Evolutionary conservation across 1,140 invertebrate genomes (phyloP).

Genomic region (Drosophila auraria): DNA sequence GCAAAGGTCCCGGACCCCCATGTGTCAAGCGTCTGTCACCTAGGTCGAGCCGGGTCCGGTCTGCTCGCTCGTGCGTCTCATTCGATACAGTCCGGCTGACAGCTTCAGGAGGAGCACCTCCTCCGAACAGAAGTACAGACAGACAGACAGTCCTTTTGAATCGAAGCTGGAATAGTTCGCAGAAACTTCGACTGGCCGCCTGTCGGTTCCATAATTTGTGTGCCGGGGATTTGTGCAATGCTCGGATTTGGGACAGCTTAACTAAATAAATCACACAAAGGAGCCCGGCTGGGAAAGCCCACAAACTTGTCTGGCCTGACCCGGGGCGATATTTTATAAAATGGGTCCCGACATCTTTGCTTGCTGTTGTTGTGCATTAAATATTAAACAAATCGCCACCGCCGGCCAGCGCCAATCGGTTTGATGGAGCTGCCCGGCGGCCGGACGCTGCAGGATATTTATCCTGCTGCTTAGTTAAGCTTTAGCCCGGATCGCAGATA

Average conservation of each 20-base stretch:
- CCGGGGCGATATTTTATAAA: conserved; percentile 57
- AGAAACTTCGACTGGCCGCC: conserved; percentile 15
- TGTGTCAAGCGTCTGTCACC: conserved; percentile 74
- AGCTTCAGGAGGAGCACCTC: conserved; percentile 7
- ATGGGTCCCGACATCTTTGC: conserved; percentile 3
- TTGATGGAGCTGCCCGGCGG: conserved; percentile 59
- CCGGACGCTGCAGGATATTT: conserved; percentile 54
- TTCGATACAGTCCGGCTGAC: conserved; percentile 48
- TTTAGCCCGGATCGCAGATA: conserved; percentile 75
- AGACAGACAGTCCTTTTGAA: conserved; percentile 37
- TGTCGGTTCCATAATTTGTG: conserved; percentile 70
- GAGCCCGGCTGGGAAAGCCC: conserved; percentile 33
- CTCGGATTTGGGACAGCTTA: conserved; percentile 74
- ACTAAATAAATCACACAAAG: conserved; percentile 78
- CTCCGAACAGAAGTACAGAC: background rate
- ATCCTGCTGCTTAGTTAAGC: conserved; percentile 79
- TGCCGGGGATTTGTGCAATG: conserved; percentile 67
- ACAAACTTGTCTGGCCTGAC: conserved; percentile 49
- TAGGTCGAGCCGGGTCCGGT: conserved; percentile 42
- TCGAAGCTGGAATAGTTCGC: conserved; percentile 52
- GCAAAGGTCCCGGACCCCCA: conserved; percentile 57
- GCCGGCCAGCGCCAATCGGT: conserved; percentile 46
- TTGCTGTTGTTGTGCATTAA: conserved; percentile 43
- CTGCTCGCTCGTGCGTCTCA: conserved; percentile 72
- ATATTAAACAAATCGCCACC: conserved; percentile 68